These are phyloP conservation scores for Menura novaehollandiae DNA, from an alignment of 2,113 vertebrate species.

Conservation along the genomic window DNA sequence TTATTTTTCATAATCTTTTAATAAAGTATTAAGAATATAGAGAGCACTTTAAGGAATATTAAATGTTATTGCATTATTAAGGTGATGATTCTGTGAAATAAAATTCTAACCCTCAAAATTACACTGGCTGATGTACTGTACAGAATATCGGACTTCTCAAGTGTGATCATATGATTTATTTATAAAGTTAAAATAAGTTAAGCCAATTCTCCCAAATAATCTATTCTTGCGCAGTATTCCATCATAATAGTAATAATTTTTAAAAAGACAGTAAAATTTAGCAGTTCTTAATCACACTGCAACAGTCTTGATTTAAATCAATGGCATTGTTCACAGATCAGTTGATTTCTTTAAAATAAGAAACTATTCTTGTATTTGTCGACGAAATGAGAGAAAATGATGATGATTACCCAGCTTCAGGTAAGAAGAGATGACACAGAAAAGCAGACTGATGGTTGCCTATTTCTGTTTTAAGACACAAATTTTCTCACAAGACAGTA, in stretches of 20 bases:
- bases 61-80: not conserved
- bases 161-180: not conserved
- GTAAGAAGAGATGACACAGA: not conserved
- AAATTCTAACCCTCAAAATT: not conserved
- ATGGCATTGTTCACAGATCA: constrained; percentile 3
- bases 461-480: not conserved
- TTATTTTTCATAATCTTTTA: not conserved
- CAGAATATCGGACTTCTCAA: not conserved
- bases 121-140: not conserved
- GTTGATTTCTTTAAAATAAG: constrained; percentile 6
- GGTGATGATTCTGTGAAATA: not conserved
- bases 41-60: not conserved
- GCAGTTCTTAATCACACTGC: not conserved
- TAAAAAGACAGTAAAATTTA: not conserved
- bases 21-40: not conserved
- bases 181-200: not conserved
- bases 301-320: not conserved
- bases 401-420: not conserved
- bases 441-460: not conserved
- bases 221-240: not conserved
- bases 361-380: not conserved
- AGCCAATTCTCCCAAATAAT: not conserved
- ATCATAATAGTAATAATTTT: not conserved
- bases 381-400: not conserved
- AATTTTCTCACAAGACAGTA: not conserved